Evolutionary conservation across 1,140 invertebrate genomes (phyloP), one percentile per base, ranked within the genome.

Genomic region (Cardiocondyla obscurior): DNA sequence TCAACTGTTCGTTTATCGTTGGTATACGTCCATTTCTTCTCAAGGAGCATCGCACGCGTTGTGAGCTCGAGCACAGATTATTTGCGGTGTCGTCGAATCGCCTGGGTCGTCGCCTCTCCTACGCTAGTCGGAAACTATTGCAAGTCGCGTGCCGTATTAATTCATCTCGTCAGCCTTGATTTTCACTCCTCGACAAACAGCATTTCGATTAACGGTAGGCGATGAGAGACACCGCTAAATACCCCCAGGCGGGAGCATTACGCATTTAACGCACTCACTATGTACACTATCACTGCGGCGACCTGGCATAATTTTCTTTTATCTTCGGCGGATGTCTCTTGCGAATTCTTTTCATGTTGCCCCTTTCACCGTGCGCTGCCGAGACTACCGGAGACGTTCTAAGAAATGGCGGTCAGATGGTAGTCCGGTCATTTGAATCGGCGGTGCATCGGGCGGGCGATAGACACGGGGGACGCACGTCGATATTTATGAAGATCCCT

Each of bases 311-410:
- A 81, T 86, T 67, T 74, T 85, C 77, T 84, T 89, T 90, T 79
- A 82, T 84, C 83, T 87, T 89, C 28, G 67, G 86, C 30, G 87
- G 85, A 70, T 88, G 87, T 85, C 85, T 91, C 89, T 90, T 90
- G 51, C 89, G 90, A 55, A 90, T 84, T 88, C 85, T 91, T 90
- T 86, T 89, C 91, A 92, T 93, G 58, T 83, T 91, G 84, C 39
- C 7, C 19, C 19, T 30, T 19, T 30, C 64, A 69, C 22, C 55
- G 53, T 69, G 46, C 49, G 60, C 42, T 46, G 46, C 7, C 25
- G 36, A n/a, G 25, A 36, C 33, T 46, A 39, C 44, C 28, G 28
- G 14, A 8, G 10, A 28, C n/a, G 25, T 46, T 76, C n/a, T 7
- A 19, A 28, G 25, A 16, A 16, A 64, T 12, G 19, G 19, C 14